phyloP scores from a whole-genome alignment of 2,113 vertebrate species.

The Crotalus viridis region DNA sequence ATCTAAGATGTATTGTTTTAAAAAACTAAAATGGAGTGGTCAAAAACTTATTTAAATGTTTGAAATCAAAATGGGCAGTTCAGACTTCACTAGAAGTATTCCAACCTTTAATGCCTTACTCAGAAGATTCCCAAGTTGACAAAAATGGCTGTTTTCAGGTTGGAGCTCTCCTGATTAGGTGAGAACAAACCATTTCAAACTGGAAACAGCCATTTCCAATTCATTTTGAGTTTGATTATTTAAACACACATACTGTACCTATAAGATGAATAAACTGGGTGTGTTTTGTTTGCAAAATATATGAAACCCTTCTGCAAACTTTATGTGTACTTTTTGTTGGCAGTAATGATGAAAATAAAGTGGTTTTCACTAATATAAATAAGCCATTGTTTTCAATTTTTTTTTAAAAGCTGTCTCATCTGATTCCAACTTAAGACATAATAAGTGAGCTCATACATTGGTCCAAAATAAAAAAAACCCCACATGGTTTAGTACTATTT shows the following conservation, averaged over 20 bases:
- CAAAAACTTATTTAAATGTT: not conserved
- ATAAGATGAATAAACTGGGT: not conserved
- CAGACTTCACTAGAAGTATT: not conserved
- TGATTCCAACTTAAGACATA: not conserved
- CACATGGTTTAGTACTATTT: not conserved
- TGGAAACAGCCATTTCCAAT: not conserved
- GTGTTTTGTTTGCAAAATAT: not conserved
- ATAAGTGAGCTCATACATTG: not conserved
- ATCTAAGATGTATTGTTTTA: not conserved
- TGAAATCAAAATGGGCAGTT: not conserved
- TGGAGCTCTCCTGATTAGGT: not conserved
- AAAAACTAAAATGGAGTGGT: not conserved
- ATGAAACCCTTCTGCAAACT: not conserved
- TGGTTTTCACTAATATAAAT: not conserved
- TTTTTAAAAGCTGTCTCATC: not conserved
- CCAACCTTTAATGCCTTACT: not conserved
- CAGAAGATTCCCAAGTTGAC: not conserved
- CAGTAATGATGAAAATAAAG: not conserved
- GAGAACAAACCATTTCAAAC: not conserved
- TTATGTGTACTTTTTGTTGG: not conserved
- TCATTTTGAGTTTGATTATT: not conserved
- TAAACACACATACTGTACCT: not conserved
- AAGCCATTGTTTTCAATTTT: not conserved
- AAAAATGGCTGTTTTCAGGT: not conserved
- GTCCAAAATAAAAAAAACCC: too few species aligned